Conservation (phyloP, 2,113 vertebrate species). For the Tetrax tetrax region DNA sequence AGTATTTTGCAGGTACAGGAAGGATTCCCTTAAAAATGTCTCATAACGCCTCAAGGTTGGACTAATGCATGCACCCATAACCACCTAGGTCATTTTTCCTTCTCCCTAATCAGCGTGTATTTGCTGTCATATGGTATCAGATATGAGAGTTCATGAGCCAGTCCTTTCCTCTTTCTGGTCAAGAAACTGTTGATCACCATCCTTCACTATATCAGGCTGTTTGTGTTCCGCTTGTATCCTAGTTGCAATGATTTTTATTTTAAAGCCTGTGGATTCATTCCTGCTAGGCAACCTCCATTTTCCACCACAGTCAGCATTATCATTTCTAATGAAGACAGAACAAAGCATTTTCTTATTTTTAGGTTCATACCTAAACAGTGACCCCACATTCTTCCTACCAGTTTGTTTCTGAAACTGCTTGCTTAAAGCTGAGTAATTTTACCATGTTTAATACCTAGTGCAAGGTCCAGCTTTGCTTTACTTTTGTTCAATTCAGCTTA, state of each 20-base stretch:
- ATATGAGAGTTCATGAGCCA: fast-evolving
- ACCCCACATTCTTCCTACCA: neutral
- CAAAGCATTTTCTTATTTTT: neutral
- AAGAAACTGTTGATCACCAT: neutral
- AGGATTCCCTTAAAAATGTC: neutral
- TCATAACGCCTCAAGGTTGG: neutral
- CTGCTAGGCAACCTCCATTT: neutral
- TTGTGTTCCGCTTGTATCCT: neutral
- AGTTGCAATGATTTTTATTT: neutral
- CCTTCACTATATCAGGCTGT: neutral
- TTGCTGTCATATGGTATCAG: neutral
- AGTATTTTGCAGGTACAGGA: neutral
- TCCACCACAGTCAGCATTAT: neutral
- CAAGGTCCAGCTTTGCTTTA: neutral
- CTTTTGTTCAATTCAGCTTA: neutral
- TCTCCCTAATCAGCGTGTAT: neutral
- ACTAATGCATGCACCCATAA: neutral
- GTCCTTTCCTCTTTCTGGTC: neutral
- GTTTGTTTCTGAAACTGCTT: neutral
- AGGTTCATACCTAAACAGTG: neutral
- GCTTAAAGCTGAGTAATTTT: neutral
- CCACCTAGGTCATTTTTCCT: neutral
- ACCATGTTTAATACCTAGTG: neutral
- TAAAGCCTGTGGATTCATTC: neutral
- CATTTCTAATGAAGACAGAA: neutral